Base-by-base conservation (phyloP, 2,113 vertebrate species). In the Polyodon spathula region DNA sequence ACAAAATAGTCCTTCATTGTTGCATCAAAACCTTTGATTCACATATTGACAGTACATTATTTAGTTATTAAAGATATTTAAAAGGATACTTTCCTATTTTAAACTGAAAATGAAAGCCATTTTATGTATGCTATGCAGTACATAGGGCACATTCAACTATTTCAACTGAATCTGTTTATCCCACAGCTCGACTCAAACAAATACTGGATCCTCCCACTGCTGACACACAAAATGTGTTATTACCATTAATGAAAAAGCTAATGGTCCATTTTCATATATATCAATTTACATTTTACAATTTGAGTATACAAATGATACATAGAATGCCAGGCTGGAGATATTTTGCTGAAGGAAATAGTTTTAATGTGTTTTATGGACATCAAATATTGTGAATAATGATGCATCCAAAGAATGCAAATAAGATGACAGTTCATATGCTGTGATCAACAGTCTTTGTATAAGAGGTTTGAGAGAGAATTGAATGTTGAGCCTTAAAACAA, bases 211-310 rank as follows among this genome's bases (percentile, higher is more conserved):
- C 76, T 81, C 76, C 85, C 72, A 88, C 87, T 82, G 87, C 89
- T 85, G 86, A 86, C 86, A 85, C 88, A 88, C 84, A 85, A 86
- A 95, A 93, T 90, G 89, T 87, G 92, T 94, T 93, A 93, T 91
- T 92, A 91, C 90, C 95, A 98, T 98, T 97, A 97, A 97, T 97
- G 94, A 97, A 96, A 95, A 97, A 97, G 94, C 96, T 98, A 98
- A 98, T 98, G 95, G 93, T 86, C 89, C 94, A 95, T 97, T 94
- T 94, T 97, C 91, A 93, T 95, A 95, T 92, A 92, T 95, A 97
- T 97, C 94, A 95, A 97, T 97, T 97, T 97, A 94, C 92, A 94
- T 93, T 93, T 91, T 91, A 93, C 92, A 93, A 88, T 95, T 91
- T 92, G 87, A 90, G 88, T 83, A 89, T 88, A 91, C 90, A 95